These are phyloP conservation scores for Bathynomus jamesi DNA, from an alignment of 1,140 invertebrate genomes.

Conservation along the genomic window DNA sequence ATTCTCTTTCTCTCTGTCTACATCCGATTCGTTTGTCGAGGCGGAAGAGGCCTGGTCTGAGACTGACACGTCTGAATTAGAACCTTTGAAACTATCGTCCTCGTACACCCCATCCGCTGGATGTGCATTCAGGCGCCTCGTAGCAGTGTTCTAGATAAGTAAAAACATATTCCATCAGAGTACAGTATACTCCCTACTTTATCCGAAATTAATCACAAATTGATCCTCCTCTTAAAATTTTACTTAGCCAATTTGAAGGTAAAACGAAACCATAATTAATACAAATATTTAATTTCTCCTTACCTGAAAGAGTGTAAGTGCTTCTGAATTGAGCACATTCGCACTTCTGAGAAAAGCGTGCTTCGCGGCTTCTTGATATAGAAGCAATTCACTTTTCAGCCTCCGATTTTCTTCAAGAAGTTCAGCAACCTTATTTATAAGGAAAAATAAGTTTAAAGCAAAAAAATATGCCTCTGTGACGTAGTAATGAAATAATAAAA, in stretches of 20 bases:
- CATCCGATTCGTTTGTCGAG: neutral
- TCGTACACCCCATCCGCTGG: neutral
- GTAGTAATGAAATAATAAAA: no score
- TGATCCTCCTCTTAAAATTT: no score
- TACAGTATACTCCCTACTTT: no score
- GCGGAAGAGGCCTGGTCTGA: neutral
- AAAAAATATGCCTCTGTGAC: no score
- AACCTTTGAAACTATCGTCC: neutral
- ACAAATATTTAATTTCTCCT: neutral
- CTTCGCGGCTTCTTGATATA: neutral
- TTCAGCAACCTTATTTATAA: no score
- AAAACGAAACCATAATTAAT: neutral
- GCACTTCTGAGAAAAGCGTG: neutral
- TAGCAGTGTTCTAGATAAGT: neutral
- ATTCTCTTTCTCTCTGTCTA: neutral
- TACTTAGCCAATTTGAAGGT: neutral
- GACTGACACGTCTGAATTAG: no score
- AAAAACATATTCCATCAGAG: no score
- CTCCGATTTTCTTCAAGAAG: neutral
- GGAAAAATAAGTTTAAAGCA: neutral
- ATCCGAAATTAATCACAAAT: no score
- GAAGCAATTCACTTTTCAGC: neutral
- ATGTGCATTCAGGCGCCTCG: neutral
- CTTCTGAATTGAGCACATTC: neutral
- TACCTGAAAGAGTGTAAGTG: neutral